Percentiles rank a stretch among this genome's conserved stretches.
Conservation (phyloP, 2,113 vertebrate species). For the human region DNA sequence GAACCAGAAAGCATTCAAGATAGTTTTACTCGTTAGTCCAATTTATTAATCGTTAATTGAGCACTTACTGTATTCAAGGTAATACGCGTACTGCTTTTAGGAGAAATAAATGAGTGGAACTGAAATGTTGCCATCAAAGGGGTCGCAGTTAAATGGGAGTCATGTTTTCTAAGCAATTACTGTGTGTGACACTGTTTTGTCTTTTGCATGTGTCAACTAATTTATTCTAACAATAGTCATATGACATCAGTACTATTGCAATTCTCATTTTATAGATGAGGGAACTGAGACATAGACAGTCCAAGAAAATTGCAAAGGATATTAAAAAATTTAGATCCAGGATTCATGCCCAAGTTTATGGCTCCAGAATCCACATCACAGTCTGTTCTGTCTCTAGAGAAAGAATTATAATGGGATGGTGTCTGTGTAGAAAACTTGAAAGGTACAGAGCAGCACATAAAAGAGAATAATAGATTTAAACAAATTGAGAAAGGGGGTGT, state of each 20-base stretch:
- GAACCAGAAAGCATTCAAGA: not conserved
- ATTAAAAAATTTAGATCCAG: not conserved
- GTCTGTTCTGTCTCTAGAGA: not conserved
- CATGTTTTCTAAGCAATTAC: not conserved
- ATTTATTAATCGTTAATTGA: not conserved
- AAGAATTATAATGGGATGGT: not conserved
- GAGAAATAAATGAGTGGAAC: not conserved
- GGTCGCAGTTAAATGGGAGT: not conserved
- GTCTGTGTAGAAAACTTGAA: not conserved
- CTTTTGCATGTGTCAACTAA: not conserved
- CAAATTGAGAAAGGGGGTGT: not conserved
- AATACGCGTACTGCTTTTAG: not conserved
- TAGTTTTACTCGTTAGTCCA: not conserved
- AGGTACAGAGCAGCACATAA: not conserved
- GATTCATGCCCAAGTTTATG: not conserved
- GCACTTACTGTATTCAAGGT: not conserved
- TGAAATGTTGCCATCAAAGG: not conserved
- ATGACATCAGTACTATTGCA: not conserved
- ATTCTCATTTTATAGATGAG: constrained; percentile 1
- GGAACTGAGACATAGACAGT: not conserved
- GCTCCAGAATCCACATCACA: not conserved
- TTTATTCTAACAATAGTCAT: not conserved
- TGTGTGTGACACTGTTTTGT: not conserved
- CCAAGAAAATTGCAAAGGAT: not conserved
- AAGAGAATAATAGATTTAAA: not conserved